These are phyloP conservation scores for Yponomeuta evonymella DNA, from an alignment of 2,888 invertebrate genomes.

Conservation along the genomic window DNA sequence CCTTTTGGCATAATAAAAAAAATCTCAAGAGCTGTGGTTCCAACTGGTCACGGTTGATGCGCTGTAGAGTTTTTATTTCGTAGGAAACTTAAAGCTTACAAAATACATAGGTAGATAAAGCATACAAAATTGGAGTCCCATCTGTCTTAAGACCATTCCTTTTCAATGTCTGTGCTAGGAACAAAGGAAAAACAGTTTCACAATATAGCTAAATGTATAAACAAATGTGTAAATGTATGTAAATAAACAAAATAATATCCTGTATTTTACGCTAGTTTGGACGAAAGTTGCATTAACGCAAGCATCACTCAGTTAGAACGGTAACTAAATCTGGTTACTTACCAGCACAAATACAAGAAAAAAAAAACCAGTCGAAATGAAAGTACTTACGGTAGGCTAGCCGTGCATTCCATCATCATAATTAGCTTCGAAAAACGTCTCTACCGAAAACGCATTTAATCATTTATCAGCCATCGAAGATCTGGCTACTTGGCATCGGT, in stretches of 20 bases:
- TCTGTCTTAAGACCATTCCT: too few species aligned
- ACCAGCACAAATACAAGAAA: not conserved
- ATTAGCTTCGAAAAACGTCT: slow-evolving; percentile 49
- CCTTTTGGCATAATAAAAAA: not conserved
- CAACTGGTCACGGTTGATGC: not conserved
- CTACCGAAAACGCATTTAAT: slow-evolving; percentile 60
- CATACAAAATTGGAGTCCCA: too few species aligned
- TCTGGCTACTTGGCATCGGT: slow-evolving; percentile 61
- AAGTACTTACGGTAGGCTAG: slow-evolving; percentile 24
- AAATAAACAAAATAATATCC: too few species aligned
- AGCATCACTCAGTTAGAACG: not conserved
- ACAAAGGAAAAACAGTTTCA: too few species aligned
- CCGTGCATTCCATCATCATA: slow-evolving; percentile 39
- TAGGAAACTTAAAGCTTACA: not conserved
- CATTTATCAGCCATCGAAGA: slow-evolving; percentile 56
- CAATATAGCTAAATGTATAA: too few species aligned
- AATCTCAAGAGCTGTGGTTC: not conserved
- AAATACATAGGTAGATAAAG: too few species aligned
- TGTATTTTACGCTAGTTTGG: too few species aligned
- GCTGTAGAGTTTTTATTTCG: not conserved
- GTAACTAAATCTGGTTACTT: not conserved
- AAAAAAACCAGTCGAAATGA: slow-evolving; percentile 25
- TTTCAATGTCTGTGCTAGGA: too few species aligned
- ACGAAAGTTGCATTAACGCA: not conserved
- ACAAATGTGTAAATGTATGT: too few species aligned